Base-by-base conservation (phyloP, 2,888 invertebrate species). In the Aproaerema taeniolella region DNA sequence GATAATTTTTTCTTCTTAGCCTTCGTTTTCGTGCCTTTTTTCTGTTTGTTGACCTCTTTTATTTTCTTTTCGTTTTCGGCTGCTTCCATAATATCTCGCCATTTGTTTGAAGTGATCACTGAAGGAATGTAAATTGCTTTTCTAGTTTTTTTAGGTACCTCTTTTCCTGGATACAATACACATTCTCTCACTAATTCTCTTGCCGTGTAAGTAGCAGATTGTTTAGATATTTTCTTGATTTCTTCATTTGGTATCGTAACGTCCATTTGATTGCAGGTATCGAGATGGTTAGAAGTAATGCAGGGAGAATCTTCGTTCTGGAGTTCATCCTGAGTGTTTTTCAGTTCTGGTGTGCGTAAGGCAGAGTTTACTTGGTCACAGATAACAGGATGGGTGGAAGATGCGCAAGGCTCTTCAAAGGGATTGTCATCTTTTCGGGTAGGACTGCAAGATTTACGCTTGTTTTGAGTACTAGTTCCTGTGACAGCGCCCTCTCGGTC, bases 121-220 rank as follows among this genome's bases (percentile, higher is more conserved):
- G 45, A 45, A 45, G 45, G 40, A 32, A 45, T 14, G 32, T 42
- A 47, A 15, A 42, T 40, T 43, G 42, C 42, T 20, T 42, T 42
- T 31, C 41, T 42, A 41, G 41, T 45, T 32, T 42, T 39, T 39
- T 45, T 42, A n/a, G 45, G 45, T 42, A 39, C 28, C 31, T 40
- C 40, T 41, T 46, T 43, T 28, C 42, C 45, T 39, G 45, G 45
- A 17, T 40, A 45, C 15, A 38, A 38, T 9, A 45, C 39, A 45
- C 45, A 45, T 28, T 40, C 31, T 39, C 38, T 45, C 37, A 45
- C 45, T 42, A 42, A 42, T 33, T 39, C 38, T 42, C 38, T 40
- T 2, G 40, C 38, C 25, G 31, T 38, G 14, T 30, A n/a, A 38
- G 15, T 14, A 9, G 25, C 25, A 33, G 17, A 15, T 35, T 35